Evolutionary conservation across 2,113 vertebrate genomes (phyloP), one percentile per base, ranked within the genome.

Genomic region (Leuciscus idus): DNA sequence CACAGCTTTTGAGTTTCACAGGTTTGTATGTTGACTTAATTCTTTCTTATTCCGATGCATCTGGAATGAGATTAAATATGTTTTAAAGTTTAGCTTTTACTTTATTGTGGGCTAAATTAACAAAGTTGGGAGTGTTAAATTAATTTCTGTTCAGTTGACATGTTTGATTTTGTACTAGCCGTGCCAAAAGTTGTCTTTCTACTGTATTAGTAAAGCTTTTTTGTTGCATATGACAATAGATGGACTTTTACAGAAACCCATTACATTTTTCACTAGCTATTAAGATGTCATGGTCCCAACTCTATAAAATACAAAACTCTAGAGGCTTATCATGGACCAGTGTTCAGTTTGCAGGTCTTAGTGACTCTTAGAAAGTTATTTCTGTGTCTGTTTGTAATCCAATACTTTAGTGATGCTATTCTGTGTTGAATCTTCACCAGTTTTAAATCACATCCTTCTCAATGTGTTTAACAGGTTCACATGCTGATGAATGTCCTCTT

Each of bases 401-500:
- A 55, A 7, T 7, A 1, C 23, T 62, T 62, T 11, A 11, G 10
- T 26, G 23, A 21, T 23, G 57, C 57, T 59, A 21, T 59, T n/a
- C 6, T 61, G 6, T 61, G n/a, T n/a, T n/a, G n/a, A n/a, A 57
- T 57, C 17, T 21, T 21, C 52, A 57, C 2, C 6, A 19, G 28
- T 33, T 33, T 68, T 8, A 68, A 72, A 72, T 23, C 36, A 2
- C 33, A 72, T n/a, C 10, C 10, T 43, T 48, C 72, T 73, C 61
- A 43, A 17, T 43, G 0, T 83, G 61, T 62, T 74, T 57, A 9
- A n/a, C 90, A 95, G 93, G 89, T 89, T n/a, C n/a, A n/a, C n/a
- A n/a, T n/a, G n/a, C n/a, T n/a, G n/a, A 36, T 43, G 43, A 79
- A 87, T 93, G 92, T 61, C 88, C 86, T 0, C 9, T 94, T 11